Evolutionary conservation across 2,797 vertebrate species (phyloP), one percentile per base, ranked within the genome.

Genomic region (Morus bassanus): DNA sequence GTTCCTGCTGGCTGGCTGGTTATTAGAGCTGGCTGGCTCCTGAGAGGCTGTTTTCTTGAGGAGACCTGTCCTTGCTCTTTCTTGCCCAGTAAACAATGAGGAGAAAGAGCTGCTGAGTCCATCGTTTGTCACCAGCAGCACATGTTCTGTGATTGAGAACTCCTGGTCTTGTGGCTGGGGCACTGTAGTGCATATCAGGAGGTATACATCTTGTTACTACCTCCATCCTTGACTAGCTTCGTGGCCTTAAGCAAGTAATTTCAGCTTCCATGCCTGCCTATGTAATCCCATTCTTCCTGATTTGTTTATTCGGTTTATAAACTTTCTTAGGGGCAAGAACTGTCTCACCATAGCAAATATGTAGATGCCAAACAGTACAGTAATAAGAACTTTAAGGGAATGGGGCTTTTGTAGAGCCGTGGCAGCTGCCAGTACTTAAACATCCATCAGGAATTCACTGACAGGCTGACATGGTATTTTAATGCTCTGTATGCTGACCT

Each of bases 381-480:
- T 37, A 78, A 48, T 61, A 92, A n/a, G 35, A 93, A 65, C 64
- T 88, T 89, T 11, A 30, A n/a, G 54, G 75, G 85, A 74, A 65
- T 18, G 5, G 72, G 64, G 28, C 22, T 77, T 85, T 78, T 76
- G 11, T 53, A 68, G 60, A 81, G 37, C 74, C 14, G 5, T 19
- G 25, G 45, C 73, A 95, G 89, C 79, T 92, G 76, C 73, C 65
- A 37, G 15, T 56, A 35, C 18, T 84, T 88, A 83, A 88, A 69
- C 13, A 16, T 24, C 35, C 35, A 45, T 68, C 81, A 94, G 91
- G 86, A 96, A 74, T 94, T 91, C 69, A 39, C 81, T 88, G 61
- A 83, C 57, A 88, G 83, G 69, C 51, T 93, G 79, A 81, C 63
- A 4, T 45, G 76, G 57, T 96, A 86, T 92, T 92, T 89, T 92